Conservation (phyloP, 2,797 vertebrate species). For the Neostethus bicornis region DNA sequence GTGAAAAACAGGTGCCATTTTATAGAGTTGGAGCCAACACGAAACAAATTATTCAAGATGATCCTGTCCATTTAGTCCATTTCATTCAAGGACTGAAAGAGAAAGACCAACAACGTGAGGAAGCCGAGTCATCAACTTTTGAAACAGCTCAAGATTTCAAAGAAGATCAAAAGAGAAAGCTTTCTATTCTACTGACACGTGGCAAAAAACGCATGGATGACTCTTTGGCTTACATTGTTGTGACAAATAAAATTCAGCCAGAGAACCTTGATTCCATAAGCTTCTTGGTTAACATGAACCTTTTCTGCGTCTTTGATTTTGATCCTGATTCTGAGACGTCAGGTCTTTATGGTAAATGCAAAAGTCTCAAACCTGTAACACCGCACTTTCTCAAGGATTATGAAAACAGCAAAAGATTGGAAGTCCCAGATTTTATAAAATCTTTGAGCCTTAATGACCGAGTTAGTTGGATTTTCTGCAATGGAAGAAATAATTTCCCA, state of each 20-base stretch:
- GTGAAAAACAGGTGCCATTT: conserved; percentile 47
- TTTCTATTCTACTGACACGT: conserved; percentile 53
- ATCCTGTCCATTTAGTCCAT: conserved; percentile 47
- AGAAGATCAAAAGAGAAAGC: conserved; percentile 49
- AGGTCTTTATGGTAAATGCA: conserved; percentile 69
- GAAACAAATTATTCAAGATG: conserved; percentile 21
- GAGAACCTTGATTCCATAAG: conserved; percentile 49
- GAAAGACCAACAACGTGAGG: conserved; percentile 67
- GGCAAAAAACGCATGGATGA: conserved; percentile 70
- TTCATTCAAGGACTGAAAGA: conserved; percentile 65
- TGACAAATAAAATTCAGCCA: conserved; percentile 68
- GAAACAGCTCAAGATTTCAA: background rate
- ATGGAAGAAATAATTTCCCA: conserved; percentile 62
- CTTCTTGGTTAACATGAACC: conserved; percentile 75
- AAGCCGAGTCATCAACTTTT: conserved; percentile 53
- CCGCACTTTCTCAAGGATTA: conserved; percentile 73
- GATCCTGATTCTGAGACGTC: conserved; percentile 72
- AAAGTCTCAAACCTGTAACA: conserved; percentile 60
- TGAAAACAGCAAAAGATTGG: conserved; percentile 39
- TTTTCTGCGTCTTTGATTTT: conserved; percentile 83
- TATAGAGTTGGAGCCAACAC: conserved; percentile 71
- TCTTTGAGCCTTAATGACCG: conserved; percentile 63
- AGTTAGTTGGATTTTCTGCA: conserved; percentile 81
- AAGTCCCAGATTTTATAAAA: conserved; percentile 40
- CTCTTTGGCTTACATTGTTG: conserved; percentile 71